Percentiles rank a stretch among this genome's conserved stretches.
Conservation (phyloP, 2,797 vertebrate species). For the Chaunax sp. region DNA sequence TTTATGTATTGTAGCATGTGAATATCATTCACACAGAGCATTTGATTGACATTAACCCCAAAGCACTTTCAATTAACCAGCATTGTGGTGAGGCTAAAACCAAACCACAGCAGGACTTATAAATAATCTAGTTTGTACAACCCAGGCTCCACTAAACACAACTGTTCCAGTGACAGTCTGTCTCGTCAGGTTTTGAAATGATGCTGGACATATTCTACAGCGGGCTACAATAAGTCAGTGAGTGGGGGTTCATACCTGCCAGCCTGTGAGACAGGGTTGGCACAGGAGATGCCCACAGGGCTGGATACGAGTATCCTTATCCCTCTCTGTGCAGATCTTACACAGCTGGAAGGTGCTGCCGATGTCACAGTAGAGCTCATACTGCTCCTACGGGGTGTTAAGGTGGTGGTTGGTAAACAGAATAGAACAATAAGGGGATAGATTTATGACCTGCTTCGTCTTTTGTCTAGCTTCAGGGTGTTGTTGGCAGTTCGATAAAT, state of each 20-base stretch:
- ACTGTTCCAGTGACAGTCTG: slow-evolving; percentile 6
- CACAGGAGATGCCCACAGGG: slow-evolving; percentile 93
- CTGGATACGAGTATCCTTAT: slow-evolving; percentile 87
- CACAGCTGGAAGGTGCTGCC: slow-evolving; percentile 91
- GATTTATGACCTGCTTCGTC: too few relatives aligned
- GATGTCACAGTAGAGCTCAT: slow-evolving; percentile 90
- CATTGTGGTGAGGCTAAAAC: too few relatives aligned
- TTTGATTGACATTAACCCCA: slow-evolving; percentile 25
- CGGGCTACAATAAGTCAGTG: background rate
- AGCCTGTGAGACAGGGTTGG: slow-evolving; percentile 83
- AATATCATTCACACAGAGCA: background rate
- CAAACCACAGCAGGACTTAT: too few relatives aligned
- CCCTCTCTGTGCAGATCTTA: slow-evolving; percentile 90
- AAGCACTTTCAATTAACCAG: slow-evolving; percentile 51
- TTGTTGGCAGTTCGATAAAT: slow-evolving; percentile 9
- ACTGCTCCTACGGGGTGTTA: slow-evolving; percentile 85
- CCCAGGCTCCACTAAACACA: slow-evolving; percentile 10
- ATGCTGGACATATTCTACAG: too few relatives aligned
- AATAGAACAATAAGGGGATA: background rate
- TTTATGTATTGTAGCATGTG: too few relatives aligned
- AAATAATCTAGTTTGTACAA: too few relatives aligned
- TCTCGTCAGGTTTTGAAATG: background rate
- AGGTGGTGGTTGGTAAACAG: background rate
- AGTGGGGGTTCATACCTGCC: slow-evolving; percentile 83
- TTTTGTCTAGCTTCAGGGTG: background rate